Evolutionary conservation across 1,140 invertebrate genomes (phyloP).

Genomic region (Calliopsis andreniformis): DNA sequence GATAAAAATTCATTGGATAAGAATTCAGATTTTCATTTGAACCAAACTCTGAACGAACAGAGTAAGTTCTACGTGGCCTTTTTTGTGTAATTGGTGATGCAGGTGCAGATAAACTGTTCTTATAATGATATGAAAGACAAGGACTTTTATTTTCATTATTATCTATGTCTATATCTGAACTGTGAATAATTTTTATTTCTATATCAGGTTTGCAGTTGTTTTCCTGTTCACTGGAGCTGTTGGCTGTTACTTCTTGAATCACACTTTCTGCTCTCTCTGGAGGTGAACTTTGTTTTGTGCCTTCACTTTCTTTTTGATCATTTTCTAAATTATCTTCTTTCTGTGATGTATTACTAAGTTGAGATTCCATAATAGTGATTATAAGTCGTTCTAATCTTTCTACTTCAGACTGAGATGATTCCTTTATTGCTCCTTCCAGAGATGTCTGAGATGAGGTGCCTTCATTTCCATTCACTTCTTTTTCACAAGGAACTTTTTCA

Average conservation of each 20-base stretch:
- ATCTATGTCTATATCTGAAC: slow-evolving; percentile 25
- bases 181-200: slow-evolving; percentile 34
- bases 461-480: slow-evolving; percentile 36
- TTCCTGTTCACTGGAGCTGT: slow-evolving; percentile 22
- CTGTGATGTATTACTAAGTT: slow-evolving; percentile 57
- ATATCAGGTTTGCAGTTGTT: slow-evolving; percentile 31
- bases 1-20: slow-evolving; percentile 73
- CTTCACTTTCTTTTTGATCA: slow-evolving; percentile 24
- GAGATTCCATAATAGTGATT: slow-evolving; percentile 75
- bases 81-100: slow-evolving; percentile 70
- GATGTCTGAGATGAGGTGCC: slow-evolving; percentile 26
- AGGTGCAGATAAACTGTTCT: slow-evolving; percentile 74
- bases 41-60: slow-evolving; percentile 71
- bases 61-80: slow-evolving; percentile 64
- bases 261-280: slow-evolving; percentile 39
- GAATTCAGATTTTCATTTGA: slow-evolving; percentile 73
- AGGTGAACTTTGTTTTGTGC: neutral
- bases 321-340: slow-evolving; percentile 36
- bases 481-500: slow-evolving; percentile 38
- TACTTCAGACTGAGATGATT: slow-evolving; percentile 64
- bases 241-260: slow-evolving; percentile 38
- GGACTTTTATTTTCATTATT: slow-evolving; percentile 41
- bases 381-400: slow-evolving; percentile 75
- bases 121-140: slow-evolving; percentile 69
- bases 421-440: slow-evolving; percentile 37